A percentile compares a stretch with the other conserved stretches of the same genome.
These are phyloP conservation scores for Notolabrus celidotus DNA, from an alignment of 2,797 vertebrate species.

Conservation along the genomic window DNA sequence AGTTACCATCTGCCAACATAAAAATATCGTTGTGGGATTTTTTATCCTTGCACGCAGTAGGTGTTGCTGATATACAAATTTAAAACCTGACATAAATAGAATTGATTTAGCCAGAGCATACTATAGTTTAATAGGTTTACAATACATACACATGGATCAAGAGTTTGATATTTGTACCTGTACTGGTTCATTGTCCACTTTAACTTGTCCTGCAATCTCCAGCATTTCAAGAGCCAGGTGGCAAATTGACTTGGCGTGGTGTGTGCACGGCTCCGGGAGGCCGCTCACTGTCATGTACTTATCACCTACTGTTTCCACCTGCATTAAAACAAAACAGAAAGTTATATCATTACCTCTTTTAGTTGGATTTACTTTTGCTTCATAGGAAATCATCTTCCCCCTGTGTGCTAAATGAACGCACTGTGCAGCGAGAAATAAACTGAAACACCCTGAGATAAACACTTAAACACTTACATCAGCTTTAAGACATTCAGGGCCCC, in stretches of 20 bases:
- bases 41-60: neutral
- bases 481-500: constrained; percentile 70
- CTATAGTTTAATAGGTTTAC: neutral
- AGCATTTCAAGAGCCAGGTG: constrained; percentile 98
- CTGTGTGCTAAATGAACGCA: constrained; percentile 31
- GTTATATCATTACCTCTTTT: constrained; percentile 1
- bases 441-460: constrained; percentile 75
- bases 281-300: constrained; percentile 99
- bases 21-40: neutral
- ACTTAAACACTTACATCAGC: constrained; percentile 77
- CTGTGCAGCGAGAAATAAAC: constrained; percentile 58
- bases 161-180: constrained; percentile 83
- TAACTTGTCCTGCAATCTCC: constrained; percentile 98
- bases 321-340: constrained; percentile 37
- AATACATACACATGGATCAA: neutral
- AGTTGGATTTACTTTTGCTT: constrained; percentile 29
- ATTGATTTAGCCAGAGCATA: neutral
- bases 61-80: neutral
- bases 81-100: neutral
- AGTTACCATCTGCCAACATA: constrained; percentile 6
- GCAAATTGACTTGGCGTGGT: constrained; percentile 97
- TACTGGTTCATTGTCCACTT: constrained; percentile 95
- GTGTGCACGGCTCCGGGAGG: constrained; percentile 95
- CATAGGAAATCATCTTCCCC: constrained; percentile 35
- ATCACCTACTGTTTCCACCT: constrained; percentile 99